Evolutionary conservation across 1,140 invertebrate genomes (phyloP), one percentile per base, ranked within the genome.

Genomic region (Brachionus koreanus): DNA sequence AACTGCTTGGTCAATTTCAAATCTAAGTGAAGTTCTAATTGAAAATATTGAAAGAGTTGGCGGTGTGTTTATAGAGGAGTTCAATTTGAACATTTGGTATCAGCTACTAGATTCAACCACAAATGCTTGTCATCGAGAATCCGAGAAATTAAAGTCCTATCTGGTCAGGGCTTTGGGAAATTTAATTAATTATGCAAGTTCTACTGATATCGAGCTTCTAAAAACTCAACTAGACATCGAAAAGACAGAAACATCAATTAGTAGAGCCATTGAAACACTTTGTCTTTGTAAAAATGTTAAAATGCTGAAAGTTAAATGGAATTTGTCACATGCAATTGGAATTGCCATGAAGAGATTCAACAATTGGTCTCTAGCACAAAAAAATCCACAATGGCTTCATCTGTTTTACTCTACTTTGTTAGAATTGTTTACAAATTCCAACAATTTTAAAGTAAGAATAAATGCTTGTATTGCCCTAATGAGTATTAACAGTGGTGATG

Each of bases 241-340:
- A 39, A 57, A 13, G 23, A 49, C 57, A 12, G 76, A 61, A 37
- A 65, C n/a, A 6, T 79, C 76, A 6, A 79, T 79, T 25, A 23
- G 61, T 5, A 57, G 12, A 19, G 76, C 76, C 10, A 33, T 79
- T 39, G 49, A 79, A 29, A 43, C 16, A 6, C 33, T 79, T 33
- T 79, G 76, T 25, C 29, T 16, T 1, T 79, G 76, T 42, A 57
- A 79, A 65, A 79, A 57, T 57, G 61, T 65, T 10, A 79, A 79
- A 65, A 79, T 79, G 49, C 49, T 79, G 12, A 79, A 79, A 37
- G 76, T 79, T 10, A 79, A 79, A 65, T 79, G 76, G 76, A 79
- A 79, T 61, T 35, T 79, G 13, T 79, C 76, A 23, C 76, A 79
- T 65, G 76, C 76, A 12, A 79, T 79, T 65, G 76, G 76, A 25